Evolutionary conservation across 2,113 vertebrate species (phyloP).

Genomic region (Pollachius pollachius): DNA sequence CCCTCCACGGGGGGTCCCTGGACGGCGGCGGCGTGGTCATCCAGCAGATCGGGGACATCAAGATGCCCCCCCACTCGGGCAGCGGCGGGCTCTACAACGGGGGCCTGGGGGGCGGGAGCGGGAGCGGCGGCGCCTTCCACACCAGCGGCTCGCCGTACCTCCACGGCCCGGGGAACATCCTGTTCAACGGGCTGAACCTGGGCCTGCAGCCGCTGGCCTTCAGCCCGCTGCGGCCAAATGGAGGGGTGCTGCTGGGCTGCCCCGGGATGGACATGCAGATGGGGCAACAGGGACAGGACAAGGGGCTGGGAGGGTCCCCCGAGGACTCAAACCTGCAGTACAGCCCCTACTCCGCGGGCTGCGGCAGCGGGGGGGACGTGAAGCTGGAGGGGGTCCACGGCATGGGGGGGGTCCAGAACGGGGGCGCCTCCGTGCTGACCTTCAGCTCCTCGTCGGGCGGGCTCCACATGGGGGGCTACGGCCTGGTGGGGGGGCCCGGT

Average conservation of each 20-base stretch:
- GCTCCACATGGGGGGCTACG: slow-evolving; percentile 92
- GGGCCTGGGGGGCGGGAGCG: slow-evolving; percentile 83
- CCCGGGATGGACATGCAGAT: slow-evolving; percentile 84
- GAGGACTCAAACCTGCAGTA: slow-evolving; percentile 78
- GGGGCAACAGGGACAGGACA: slow-evolving; percentile 75
- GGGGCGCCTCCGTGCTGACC: slow-evolving; percentile 85
- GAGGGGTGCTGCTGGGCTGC: slow-evolving; percentile 78
- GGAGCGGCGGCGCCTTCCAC: slow-evolving; percentile 87
- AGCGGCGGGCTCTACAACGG: slow-evolving; percentile 86
- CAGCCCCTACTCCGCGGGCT: slow-evolving; percentile 77
- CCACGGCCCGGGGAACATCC: slow-evolving; percentile 89
- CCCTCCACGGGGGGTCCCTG: slow-evolving; percentile 77
- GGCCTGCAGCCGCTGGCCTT: slow-evolving; percentile 86
- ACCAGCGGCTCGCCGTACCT: slow-evolving; percentile 90
- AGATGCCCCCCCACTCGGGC: slow-evolving; percentile 84
- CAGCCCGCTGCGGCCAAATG: slow-evolving; percentile 82
- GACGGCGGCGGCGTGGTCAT: slow-evolving; percentile 89
- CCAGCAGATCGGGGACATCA: slow-evolving; percentile 95
- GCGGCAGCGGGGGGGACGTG: slow-evolving; percentile 83
- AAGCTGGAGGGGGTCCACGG: slow-evolving; percentile 87
- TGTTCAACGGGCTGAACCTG: slow-evolving; percentile 92
- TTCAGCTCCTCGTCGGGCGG: slow-evolving; percentile 81
- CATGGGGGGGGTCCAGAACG: slow-evolving; percentile 83
- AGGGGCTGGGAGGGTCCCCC: slow-evolving; percentile 80
- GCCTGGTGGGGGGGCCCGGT: slow-evolving; percentile 89